A percentile compares a stretch with the other conserved stretches of the same genome.
phyloP scores from a whole-genome alignment of 2,113 vertebrate genomes.

The Lethenteron reissneri region DNA sequence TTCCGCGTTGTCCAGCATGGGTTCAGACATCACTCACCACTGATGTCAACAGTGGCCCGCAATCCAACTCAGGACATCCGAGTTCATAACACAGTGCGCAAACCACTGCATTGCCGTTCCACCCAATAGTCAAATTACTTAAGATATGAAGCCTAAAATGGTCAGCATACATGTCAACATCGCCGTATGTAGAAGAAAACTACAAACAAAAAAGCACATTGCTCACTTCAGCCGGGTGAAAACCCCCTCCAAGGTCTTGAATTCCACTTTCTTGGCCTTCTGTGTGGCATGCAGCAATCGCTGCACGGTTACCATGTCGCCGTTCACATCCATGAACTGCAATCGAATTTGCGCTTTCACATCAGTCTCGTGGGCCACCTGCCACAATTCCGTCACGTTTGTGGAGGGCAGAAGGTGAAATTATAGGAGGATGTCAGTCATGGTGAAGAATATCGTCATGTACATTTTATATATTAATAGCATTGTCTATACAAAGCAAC shows the following conservation, averaged over 20 bases:
- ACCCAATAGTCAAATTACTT: too few relatives aligned
- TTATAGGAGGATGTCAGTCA: background rate
- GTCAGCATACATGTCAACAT: too few relatives aligned
- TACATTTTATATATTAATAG: background rate
- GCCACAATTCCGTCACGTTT: background rate
- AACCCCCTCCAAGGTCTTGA: constrained; percentile 77
- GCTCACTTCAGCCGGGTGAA: constrained; percentile 62
- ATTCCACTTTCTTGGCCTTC: constrained; percentile 67
- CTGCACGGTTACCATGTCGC: constrained; percentile 47
- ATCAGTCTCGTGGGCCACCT: constrained; percentile 85
- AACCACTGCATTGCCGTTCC: too few relatives aligned
- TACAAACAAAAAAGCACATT: too few relatives aligned
- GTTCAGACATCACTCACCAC: too few relatives aligned
- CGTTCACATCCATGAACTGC: constrained; percentile 58
- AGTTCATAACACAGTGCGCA: too few relatives aligned
- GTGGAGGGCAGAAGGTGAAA: background rate
- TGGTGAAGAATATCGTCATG: background rate
- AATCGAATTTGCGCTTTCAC: constrained; percentile 78
- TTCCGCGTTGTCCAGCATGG: too few relatives aligned
- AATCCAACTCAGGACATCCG: too few relatives aligned
- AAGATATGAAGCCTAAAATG: too few relatives aligned
- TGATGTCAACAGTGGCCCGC: too few relatives aligned
- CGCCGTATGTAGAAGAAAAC: too few relatives aligned
- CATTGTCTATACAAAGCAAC: background rate
- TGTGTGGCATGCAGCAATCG: constrained; percentile 75